Evolutionary conservation across 2,113 vertebrate species (phyloP).

Genomic region (Scytalopus superciliaris): DNA sequence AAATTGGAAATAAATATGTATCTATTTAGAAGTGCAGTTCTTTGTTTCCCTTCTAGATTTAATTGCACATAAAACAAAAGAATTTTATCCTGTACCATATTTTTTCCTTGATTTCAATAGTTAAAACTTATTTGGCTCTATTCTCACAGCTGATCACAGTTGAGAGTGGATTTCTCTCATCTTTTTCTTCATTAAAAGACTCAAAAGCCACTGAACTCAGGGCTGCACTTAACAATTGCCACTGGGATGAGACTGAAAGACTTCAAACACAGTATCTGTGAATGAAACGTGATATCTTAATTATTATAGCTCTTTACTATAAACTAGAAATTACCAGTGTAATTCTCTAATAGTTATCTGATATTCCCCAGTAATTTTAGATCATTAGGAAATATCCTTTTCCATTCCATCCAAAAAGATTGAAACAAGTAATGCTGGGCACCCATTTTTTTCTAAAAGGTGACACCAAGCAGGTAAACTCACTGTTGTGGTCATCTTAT

Average conservation of each 20-base stretch:
- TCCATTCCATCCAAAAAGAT: background rate
- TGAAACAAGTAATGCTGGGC: background rate
- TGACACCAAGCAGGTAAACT: background rate
- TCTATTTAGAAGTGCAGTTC: background rate
- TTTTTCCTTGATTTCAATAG: background rate
- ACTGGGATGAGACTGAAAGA: background rate
- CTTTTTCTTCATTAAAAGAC: background rate
- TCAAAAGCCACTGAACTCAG: background rate
- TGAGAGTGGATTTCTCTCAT: background rate
- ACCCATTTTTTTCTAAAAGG: background rate
- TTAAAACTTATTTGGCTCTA: background rate
- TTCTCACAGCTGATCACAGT: background rate
- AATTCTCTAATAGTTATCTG: background rate
- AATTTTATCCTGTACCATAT: background rate
- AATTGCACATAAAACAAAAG: background rate
- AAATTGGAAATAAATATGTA: too few relatives aligned
- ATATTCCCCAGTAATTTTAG: conserved; percentile 14
- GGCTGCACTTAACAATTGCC: background rate
- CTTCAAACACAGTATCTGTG: background rate
- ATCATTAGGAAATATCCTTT: background rate
- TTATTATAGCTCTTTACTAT: conserved; percentile 2
- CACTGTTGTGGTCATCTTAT: background rate
- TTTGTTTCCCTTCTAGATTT: background rate
- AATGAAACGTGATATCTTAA: conserved; percentile 33
- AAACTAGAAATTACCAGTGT: conserved; percentile 11